Evolutionary conservation across 92 coral and sea anemone genomes (phyloP).

Genomic region (Phenganax stokvisi): DNA sequence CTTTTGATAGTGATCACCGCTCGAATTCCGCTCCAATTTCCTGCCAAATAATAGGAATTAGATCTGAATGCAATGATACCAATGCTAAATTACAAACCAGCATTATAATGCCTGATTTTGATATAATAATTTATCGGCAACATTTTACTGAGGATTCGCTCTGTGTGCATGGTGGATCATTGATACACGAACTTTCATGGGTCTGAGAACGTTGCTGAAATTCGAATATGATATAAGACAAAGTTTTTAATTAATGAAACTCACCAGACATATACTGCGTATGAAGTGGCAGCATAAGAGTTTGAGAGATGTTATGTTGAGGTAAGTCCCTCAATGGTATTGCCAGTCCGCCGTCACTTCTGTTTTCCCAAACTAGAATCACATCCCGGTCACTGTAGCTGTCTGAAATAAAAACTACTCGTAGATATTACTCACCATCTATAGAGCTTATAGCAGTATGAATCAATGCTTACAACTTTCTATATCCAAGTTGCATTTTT

Average conservation of each 20-base stretch:
- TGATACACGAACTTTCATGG: too few relatives aligned
- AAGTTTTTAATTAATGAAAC: background rate
- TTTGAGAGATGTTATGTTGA: constrained; percentile 68
- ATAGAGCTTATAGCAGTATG: background rate
- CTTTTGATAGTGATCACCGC: constrained; percentile 65
- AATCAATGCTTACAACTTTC: constrained; percentile 84
- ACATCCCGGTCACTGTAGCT: constrained; percentile 82
- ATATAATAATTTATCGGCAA: too few relatives aligned
- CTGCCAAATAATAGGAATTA: constrained; percentile 38
- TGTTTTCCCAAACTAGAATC: constrained; percentile 77
- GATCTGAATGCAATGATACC: background rate
- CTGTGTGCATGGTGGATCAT: too few relatives aligned
- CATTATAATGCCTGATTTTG: too few relatives aligned
- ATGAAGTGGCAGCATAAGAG: constrained; percentile 52
- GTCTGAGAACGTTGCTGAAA: too few relatives aligned
- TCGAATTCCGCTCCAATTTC: constrained; percentile 86
- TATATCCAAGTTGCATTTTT: constrained; percentile 71
- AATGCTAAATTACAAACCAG: too few relatives aligned
- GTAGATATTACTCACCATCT: background rate
- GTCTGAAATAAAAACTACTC: constrained; percentile 39
- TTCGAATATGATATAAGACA: too few relatives aligned
- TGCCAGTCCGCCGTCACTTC: constrained; percentile 85
- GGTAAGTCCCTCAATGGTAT: constrained; percentile 81
- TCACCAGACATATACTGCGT: constrained; percentile 79
- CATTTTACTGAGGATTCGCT: too few relatives aligned